Evolutionary conservation across 2,113 vertebrate species (phyloP).

Genomic region (Oncorhynchus clarkii): DNA sequence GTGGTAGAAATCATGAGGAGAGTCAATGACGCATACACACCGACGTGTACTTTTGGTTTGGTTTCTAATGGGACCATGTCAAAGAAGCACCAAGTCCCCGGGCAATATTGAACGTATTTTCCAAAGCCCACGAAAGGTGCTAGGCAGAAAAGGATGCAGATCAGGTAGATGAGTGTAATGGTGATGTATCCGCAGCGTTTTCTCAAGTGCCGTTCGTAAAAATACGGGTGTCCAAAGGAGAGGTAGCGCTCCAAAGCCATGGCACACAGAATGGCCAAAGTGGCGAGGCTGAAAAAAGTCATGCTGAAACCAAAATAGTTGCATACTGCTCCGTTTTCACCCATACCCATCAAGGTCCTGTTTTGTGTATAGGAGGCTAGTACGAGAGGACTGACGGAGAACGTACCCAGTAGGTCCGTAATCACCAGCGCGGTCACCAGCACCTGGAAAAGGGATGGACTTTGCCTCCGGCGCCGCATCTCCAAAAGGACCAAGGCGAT

Average conservation of each 20-base stretch:
- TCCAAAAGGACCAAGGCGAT: constrained; percentile 71
- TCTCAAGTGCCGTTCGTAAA: constrained; percentile 73
- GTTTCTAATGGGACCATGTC: constrained; percentile 26
- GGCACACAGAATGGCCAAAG: constrained; percentile 74
- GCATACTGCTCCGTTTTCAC: constrained; percentile 32
- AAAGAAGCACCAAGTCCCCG: constrained; percentile 87
- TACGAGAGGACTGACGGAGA: constrained; percentile 76
- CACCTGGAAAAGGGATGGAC: constrained; percentile 68
- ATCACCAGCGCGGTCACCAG: constrained; percentile 74
- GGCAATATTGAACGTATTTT: constrained; percentile 74
- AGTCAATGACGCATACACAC: constrained; percentile 76
- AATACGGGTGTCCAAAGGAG: constrained; percentile 78
- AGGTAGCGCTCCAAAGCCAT: constrained; percentile 86
- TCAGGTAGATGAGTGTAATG: constrained; percentile 63
- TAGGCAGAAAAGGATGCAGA: constrained; percentile 70
- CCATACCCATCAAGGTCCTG: constrained; percentile 41
- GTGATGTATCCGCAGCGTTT: constrained; percentile 60
- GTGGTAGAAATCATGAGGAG: constrained; percentile 76
- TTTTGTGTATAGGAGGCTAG: constrained; percentile 68
- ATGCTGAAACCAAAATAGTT: constrained; percentile 75
- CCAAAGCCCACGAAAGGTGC: constrained; percentile 68
- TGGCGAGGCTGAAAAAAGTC: constrained; percentile 78
- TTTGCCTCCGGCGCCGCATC: constrained; percentile 52
- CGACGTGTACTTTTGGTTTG: constrained; percentile 54
- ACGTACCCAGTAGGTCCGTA: constrained; percentile 78